Conservation (phyloP, 1,140 invertebrate species). For the Euborellia annulipes region DNA sequence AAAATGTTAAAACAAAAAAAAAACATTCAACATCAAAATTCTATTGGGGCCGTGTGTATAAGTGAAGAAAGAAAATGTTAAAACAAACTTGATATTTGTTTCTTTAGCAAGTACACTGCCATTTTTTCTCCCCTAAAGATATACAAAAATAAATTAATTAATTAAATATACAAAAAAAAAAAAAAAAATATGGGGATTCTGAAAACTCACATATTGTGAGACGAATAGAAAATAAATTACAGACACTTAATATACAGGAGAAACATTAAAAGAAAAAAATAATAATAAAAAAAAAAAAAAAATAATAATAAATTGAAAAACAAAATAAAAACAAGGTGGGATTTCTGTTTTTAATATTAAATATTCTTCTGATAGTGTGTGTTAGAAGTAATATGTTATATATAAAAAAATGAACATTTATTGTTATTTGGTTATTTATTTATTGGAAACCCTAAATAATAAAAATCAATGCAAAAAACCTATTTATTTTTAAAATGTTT, state of each 20-base stretch:
- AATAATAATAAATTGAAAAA: not conserved
- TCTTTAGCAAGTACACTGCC: conserved; percentile 11
- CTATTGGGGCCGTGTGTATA: conserved; percentile 7
- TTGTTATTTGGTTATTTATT: too few relatives aligned
- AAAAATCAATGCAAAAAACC: too few relatives aligned
- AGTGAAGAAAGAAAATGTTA: conserved; percentile 8
- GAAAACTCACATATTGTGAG: conserved; percentile 5
- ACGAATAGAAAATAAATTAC: conserved; percentile 5
- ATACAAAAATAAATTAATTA: conserved; percentile 4
- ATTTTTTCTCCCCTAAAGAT: conserved; percentile 9
- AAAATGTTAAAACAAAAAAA: too few relatives aligned
- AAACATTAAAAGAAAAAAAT: too few relatives aligned
- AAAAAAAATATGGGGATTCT: too few relatives aligned
- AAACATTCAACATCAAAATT: too few relatives aligned
- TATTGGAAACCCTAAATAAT: too few relatives aligned
- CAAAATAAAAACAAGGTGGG: conserved; percentile 7
- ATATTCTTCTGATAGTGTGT: conserved; percentile 9
- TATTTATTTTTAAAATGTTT: too few relatives aligned
- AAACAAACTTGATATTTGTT: conserved; percentile 9
- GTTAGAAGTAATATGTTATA: conserved; percentile 9
- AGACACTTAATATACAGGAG: conserved; percentile 6
- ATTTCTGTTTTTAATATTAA: conserved; percentile 11
- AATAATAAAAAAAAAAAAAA: too few relatives aligned
- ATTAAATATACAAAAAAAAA: too few relatives aligned
- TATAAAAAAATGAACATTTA: conserved; percentile 7